These are phyloP conservation scores for Philaethria dido DNA, from an alignment of 2,888 invertebrate genomes.

Conservation along the genomic window DNA sequence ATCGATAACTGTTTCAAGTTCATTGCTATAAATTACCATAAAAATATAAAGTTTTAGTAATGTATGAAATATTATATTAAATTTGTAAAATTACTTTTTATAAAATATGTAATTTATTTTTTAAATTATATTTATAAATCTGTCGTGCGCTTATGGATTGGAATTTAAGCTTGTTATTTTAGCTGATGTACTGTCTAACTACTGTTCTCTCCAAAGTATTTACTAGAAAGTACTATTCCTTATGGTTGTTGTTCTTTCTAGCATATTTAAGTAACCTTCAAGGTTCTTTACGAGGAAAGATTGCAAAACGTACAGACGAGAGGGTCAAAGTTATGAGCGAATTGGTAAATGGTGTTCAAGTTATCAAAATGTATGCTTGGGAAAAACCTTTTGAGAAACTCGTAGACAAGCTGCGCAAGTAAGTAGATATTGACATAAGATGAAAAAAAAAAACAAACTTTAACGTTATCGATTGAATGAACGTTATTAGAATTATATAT, in stretches of 20 bases:
- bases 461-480: no score
- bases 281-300: constrained; percentile 81
- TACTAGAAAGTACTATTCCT: background rate
- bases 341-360: constrained; percentile 90
- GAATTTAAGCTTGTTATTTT: no score
- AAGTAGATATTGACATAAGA: constrained; percentile 49
- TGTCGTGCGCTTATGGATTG: no score
- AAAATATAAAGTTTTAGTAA: background rate
- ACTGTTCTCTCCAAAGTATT: background rate
- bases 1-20: constrained; percentile 15
- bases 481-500: no score
- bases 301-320: constrained; percentile 88
- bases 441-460: background rate
- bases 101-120: no score
- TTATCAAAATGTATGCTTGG: constrained; percentile 95
- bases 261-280: constrained; percentile 76
- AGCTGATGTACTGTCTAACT: no score
- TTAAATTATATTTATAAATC: no score
- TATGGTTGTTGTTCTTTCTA: constrained; percentile 41
- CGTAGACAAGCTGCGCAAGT: constrained; percentile 87
- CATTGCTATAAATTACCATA: background rate
- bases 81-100: no score
- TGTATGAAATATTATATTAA: no score
- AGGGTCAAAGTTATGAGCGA: constrained; percentile 92
- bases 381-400: constrained; percentile 90